phyloP scores from a whole-genome alignment of 2,888 invertebrate species.

The Trachelus tabidus region DNA sequence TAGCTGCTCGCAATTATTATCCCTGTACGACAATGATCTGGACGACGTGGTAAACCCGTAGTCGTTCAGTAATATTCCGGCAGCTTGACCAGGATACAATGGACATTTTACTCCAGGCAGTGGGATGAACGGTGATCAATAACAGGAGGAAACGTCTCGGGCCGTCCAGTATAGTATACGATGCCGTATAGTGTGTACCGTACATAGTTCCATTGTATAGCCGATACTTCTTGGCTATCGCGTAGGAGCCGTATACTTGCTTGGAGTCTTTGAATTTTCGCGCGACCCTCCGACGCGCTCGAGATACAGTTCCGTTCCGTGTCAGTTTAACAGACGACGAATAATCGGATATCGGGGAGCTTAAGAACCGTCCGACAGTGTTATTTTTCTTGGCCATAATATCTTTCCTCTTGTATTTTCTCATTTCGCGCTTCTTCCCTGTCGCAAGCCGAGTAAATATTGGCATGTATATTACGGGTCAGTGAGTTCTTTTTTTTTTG shows the following conservation, averaged over 20 bases:
- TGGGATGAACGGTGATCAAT: conserved; percentile 44
- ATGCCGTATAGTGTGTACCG: background rate
- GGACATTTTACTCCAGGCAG: conserved; percentile 36
- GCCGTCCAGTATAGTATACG: conserved; percentile 5
- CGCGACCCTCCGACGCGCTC: background rate
- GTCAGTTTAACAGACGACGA: background rate
- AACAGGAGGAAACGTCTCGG: conserved; percentile 32
- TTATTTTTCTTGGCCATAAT: background rate
- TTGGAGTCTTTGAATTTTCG: background rate
- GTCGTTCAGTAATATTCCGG: conserved; percentile 50
- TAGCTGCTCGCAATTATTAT: conserved; percentile 54
- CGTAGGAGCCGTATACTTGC: background rate
- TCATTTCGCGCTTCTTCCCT: conserved; percentile 3
- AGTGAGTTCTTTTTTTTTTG: conserved; percentile 26
- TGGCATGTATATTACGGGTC: conserved; percentile 35
- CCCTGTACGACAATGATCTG: conserved; percentile 22
- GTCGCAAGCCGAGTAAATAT: conserved; percentile 27
- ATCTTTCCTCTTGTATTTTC: background rate
- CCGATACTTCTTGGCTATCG: background rate
- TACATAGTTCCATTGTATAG: background rate
- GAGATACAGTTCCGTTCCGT: background rate
- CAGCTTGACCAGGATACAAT: conserved; percentile 47
- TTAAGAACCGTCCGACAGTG: background rate
- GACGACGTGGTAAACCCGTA: conserved; percentile 30
- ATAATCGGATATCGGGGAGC: background rate